A percentile compares a stretch with the other conserved stretches of the same genome.
Conservation (phyloP, 2,113 vertebrate genomes). For the Meriones unguiculatus region DNA sequence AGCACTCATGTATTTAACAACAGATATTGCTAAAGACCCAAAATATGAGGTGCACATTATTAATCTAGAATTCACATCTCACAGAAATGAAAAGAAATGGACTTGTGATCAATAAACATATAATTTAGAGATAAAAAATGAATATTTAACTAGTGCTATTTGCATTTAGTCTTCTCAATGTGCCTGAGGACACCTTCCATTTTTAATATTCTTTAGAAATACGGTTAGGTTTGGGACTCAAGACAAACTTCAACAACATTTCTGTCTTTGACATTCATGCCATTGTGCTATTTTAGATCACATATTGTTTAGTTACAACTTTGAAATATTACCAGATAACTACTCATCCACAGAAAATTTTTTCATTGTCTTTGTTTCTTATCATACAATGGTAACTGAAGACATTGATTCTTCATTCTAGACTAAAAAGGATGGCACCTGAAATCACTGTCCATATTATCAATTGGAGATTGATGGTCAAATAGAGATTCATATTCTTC, state of each 20-base stretch:
- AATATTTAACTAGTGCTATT: neutral
- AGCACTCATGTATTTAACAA: neutral
- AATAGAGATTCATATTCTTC: neutral
- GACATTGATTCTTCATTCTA: slow-evolving; percentile 46
- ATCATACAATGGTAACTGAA: neutral
- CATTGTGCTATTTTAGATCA: neutral
- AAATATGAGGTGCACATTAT: neutral
- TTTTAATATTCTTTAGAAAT: neutral
- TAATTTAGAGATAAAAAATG: neutral
- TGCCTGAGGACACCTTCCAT: neutral
- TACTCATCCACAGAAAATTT: neutral
- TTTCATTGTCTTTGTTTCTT: neutral
- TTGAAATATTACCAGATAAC: neutral
- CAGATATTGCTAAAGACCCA: neutral
- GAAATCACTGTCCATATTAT: slow-evolving; percentile 59
- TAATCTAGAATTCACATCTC: neutral
- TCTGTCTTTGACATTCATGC: neutral
- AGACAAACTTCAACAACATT: neutral
- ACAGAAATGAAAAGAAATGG: neutral
- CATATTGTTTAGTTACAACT: neutral
- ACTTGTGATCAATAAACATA: too few species aligned
- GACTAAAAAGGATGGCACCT: slow-evolving; percentile 38
- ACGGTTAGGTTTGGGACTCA: neutral
- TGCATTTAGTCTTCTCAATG: neutral
- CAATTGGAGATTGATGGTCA: slow-evolving; percentile 7